Evolutionary conservation across 2,888 invertebrate genomes (phyloP), one percentile per base, ranked within the genome.

Genomic region (Hipparchia semele): DNA sequence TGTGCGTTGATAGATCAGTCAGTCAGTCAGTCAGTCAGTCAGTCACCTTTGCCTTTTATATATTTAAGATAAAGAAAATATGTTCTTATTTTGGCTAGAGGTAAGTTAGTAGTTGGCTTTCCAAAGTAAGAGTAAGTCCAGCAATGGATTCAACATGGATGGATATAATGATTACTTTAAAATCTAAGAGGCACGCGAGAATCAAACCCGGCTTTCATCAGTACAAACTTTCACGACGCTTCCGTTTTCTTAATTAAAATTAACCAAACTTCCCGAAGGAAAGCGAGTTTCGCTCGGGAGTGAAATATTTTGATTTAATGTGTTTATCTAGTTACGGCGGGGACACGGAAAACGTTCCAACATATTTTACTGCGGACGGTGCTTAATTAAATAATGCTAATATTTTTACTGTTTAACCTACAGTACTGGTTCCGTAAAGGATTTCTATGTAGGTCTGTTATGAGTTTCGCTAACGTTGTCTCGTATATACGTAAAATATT

Each of bases 191-290:
- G 49, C 49, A 6, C 49, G 49, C 49, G 12, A n/a, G 53, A 54
- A 54, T n/a, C 53, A n/a, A 54, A 54, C 12, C 9, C 12, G 4
- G 8, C 8, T 49, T 8, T n/a, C 53, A 4, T 10, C 9, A 2
- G 53, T 10, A 54, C 6, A 9, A 45, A 61, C 6, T 9, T 45
- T 13, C 62, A 49, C 5, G 33, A 12, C 53, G 23, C 53, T 64
- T 68, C 61, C 74, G 70, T 70, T 73, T 73, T 56, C 73, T 74
- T 74, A 74, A 74, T 77, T 77, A 76, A 75, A 75, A 71, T 73
- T 53, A 69, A 75, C 74, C 76, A 71, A 75, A 75, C 72, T 75
- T 69, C 59, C 73, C 69, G 64, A 70, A 58, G 72, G 67, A 73
- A 45, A 73, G 68, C 64, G 72, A 65, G 71, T 75, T 73, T 73